Evolutionary conservation across 2,888 invertebrate genomes (phyloP).

Genomic region (Tetramorium bicarinatum): DNA sequence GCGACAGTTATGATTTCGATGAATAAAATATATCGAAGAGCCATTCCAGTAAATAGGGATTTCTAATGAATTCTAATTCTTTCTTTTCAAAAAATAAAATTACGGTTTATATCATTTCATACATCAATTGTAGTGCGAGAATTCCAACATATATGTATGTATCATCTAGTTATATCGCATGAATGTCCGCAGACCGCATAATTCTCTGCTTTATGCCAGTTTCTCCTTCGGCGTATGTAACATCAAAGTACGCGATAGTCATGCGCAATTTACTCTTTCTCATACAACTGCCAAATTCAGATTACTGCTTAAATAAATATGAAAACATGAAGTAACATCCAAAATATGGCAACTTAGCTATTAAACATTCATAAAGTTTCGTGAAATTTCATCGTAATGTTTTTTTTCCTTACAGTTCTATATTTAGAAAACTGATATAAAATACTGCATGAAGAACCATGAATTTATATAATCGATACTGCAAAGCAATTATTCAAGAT

Average conservation of each 20-base stretch:
- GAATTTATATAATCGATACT: neutral
- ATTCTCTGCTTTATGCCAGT: constrained; percentile 28
- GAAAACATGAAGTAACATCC: neutral
- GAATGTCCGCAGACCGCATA: constrained; percentile 14
- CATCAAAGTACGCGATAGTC: constrained; percentile 19
- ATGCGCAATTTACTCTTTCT: constrained; percentile 1
- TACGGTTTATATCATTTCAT: neutral
- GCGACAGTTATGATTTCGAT: neutral
- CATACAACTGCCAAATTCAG: neutral
- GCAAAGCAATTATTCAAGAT: neutral
- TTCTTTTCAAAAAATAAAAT: neutral
- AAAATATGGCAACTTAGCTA: neutral
- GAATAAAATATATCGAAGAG: neutral
- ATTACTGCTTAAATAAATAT: constrained; percentile 13
- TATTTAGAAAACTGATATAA: neutral
- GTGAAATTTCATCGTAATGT: neutral
- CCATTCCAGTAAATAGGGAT: neutral
- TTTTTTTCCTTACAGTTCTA: neutral
- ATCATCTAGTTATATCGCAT: constrained; percentile 8
- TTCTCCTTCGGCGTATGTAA: neutral
- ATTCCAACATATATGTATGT: neutral
- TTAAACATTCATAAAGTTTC: neutral
- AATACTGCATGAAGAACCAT: neutral
- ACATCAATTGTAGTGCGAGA: neutral
- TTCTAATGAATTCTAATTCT: neutral